A percentile compares a stretch with the other conserved stretches of the same genome.
Conservation (phyloP, 2,888 invertebrate species). For the Drosophila histrio region DNA sequence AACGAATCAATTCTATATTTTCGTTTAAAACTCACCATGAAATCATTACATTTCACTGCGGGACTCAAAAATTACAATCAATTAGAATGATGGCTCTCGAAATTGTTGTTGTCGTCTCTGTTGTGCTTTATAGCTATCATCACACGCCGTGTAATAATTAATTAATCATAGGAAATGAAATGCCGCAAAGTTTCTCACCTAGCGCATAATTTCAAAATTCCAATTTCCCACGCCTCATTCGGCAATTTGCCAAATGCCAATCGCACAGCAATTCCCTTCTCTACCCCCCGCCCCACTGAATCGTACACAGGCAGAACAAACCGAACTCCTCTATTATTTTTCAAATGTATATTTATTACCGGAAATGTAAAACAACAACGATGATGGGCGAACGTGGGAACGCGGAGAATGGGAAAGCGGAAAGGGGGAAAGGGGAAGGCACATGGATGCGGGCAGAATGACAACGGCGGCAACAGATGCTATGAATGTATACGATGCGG, state of each 20-base stretch:
- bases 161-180: conserved; percentile 77
- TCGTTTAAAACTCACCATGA: neutral
- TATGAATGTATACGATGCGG: conserved; percentile 37
- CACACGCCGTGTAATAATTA: conserved; percentile 64
- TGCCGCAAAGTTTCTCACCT: conserved; percentile 78
- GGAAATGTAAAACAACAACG: conserved; percentile 76
- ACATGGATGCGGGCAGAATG: conserved; percentile 55
- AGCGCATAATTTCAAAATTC: conserved; percentile 61
- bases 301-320: conserved; percentile 1
- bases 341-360: conserved; percentile 76
- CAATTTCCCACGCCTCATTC: conserved; percentile 71
- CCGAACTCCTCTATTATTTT: conserved; percentile 59
- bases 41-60: neutral
- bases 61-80: conserved; percentile 15
- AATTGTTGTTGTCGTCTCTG: neutral
- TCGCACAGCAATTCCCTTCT: neutral
- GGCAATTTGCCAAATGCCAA: conserved; percentile 62
- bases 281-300: neutral
- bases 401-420: neutral
- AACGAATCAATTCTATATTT: too few relatives aligned
- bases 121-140: conserved; percentile 49
- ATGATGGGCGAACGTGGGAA: conserved; percentile 20
- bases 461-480: conserved; percentile 71
- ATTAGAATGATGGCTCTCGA: conserved; percentile 12
- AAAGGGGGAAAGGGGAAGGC: neutral